Evolutionary conservation across 2,797 vertebrate species (phyloP).

Genomic region (Diplodus puntazzo): DNA sequence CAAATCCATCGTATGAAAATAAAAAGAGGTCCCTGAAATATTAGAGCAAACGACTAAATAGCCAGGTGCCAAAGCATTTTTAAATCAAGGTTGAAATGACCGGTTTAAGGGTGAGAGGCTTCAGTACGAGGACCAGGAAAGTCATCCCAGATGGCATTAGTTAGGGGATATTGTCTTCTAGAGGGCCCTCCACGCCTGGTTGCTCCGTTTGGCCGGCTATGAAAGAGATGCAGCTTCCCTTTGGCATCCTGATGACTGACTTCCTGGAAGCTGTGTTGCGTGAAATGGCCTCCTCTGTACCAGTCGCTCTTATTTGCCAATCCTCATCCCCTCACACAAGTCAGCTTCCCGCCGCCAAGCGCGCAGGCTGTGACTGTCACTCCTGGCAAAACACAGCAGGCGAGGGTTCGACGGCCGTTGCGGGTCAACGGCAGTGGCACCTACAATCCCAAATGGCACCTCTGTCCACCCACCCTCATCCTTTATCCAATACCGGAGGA

Average conservation of each 20-base stretch:
- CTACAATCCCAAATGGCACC: constrained; percentile 35
- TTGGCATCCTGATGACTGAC: constrained; percentile 77
- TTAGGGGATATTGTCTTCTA: constrained; percentile 79
- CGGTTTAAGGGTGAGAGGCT: constrained; percentile 59
- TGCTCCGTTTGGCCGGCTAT: constrained; percentile 76
- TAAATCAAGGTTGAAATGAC: constrained; percentile 62
- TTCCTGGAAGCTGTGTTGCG: constrained; percentile 79
- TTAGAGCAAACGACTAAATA: constrained; percentile 33
- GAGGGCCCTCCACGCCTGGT: constrained; percentile 74
- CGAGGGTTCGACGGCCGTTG: constrained; percentile 4
- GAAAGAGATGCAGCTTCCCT: constrained; percentile 77
- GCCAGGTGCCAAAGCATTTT: constrained; percentile 38
- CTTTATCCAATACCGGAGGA: constrained; percentile 9
- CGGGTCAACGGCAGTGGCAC: constrained; percentile 44
- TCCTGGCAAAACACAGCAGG: constrained; percentile 50
- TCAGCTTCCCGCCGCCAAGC: constrained; percentile 51
- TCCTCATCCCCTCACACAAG: constrained; percentile 63
- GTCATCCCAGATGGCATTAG: constrained; percentile 77
- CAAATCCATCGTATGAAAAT: constrained; percentile 31
- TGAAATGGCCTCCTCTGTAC: constrained; percentile 81
- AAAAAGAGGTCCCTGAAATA: constrained; percentile 39
- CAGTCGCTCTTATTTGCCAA: constrained; percentile 64
- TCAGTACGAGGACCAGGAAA: constrained; percentile 54
- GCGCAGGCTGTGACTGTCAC: constrained; percentile 52
- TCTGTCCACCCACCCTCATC: constrained; percentile 34